Percentiles rank a stretch among this genome's conserved stretches.
Conservation (phyloP, 2,797 vertebrate genomes). For the Clarias platycephalus region DNA sequence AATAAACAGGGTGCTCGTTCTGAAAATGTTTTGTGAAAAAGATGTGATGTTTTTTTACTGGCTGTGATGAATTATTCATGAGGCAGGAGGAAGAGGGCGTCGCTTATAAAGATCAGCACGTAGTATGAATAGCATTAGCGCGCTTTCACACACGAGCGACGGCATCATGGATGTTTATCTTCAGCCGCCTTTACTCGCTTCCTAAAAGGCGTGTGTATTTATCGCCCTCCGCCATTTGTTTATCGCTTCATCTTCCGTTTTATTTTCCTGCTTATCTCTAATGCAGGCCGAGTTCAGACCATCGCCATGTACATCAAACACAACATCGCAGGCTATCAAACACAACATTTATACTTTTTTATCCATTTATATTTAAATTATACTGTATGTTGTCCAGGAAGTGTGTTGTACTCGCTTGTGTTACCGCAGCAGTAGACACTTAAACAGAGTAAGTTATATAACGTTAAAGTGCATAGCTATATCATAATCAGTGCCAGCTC, state of each 20-base stretch:
- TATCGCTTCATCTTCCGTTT: not conserved
- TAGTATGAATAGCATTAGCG: slow-evolving; percentile 64
- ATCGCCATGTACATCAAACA: not conserved
- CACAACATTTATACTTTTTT: not conserved
- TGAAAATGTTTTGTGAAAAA: not conserved
- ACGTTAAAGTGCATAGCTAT: not conserved
- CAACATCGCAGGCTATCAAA: no score
- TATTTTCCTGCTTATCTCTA: not conserved
- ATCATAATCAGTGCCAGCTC: not conserved
- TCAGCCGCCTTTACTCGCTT: slow-evolving; percentile 20
- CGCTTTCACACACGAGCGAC: slow-evolving; percentile 61
- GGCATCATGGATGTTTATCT: slow-evolving; percentile 55
- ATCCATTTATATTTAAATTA: not conserved
- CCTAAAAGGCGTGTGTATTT: not conserved
- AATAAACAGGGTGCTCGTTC: not conserved
- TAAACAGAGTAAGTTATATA: not conserved
- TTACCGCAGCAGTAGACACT: not conserved
- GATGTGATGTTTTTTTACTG: not conserved
- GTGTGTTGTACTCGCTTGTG: not conserved
- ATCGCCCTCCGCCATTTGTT: slow-evolving; percentile 21
- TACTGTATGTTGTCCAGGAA: not conserved
- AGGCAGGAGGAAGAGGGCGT: not conserved
- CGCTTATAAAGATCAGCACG: slow-evolving; percentile 57
- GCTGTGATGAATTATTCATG: slow-evolving; percentile 15
- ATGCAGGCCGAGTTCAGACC: not conserved